Evolutionary conservation across 2,888 invertebrate species (phyloP).

Genomic region (Aquatica leii): DNA sequence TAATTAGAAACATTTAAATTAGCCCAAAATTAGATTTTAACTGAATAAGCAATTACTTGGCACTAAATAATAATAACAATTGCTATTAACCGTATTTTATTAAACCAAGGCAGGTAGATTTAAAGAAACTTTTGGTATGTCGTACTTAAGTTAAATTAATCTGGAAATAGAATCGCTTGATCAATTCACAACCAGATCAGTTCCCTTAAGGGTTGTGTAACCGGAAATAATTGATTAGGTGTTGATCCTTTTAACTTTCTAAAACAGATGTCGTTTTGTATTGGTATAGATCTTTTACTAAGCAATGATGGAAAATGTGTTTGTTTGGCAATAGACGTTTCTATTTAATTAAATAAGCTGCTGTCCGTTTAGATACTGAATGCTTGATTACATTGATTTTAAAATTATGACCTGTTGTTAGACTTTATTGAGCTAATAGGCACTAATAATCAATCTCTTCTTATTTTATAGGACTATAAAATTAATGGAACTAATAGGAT

Average conservation of each 20-base stretch:
- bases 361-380: no score
- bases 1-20: slow-evolving; percentile 27
- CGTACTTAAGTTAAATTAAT: slow-evolving; percentile 25
- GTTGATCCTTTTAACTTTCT: slow-evolving; percentile 30
- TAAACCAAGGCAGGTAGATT: background rate
- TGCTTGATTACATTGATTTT: no score
- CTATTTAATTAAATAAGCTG: no score
- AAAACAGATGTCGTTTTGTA: background rate
- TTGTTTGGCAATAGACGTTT: no score
- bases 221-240: slow-evolving; percentile 36
- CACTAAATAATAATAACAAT: no score
- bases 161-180: slow-evolving; percentile 22
- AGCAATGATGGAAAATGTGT: background rate
- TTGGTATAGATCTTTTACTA: background rate
- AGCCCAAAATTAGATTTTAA: slow-evolving; percentile 17
- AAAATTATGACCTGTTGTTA: no score
- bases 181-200: slow-evolving; percentile 25
- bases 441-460: no score
- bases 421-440: no score
- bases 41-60: slow-evolving; percentile 1
- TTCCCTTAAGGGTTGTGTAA: slow-evolving; percentile 25
- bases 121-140: slow-evolving; percentile 2
- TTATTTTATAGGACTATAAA: no score
- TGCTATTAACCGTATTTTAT: no score
- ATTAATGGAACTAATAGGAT: no score